These are phyloP conservation scores for Chaetogeoica ovagalla DNA, from an alignment of 2,888 invertebrate species.

Conservation along the genomic window DNA sequence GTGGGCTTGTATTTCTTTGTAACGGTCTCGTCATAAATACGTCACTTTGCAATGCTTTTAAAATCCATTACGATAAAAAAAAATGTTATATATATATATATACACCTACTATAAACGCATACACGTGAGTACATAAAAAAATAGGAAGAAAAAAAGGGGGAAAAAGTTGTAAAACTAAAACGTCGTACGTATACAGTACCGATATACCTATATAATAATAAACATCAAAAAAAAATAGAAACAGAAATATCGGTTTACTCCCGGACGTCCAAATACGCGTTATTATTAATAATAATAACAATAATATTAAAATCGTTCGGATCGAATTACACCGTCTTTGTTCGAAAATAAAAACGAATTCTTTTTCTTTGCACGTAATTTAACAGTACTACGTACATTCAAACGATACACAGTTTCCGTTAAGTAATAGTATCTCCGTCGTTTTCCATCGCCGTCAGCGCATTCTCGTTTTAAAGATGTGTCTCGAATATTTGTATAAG, in stretches of 20 bases:
- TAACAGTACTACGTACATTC: too few species aligned
- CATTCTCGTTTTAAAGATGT: too few species aligned
- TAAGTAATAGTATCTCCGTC: too few species aligned
- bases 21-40: slow-evolving; percentile 29
- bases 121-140: not conserved
- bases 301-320: not conserved
- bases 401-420: too few species aligned
- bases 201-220: too few species aligned
- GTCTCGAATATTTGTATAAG: too few species aligned
- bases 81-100: too few species aligned
- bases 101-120: not conserved
- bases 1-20: not conserved
- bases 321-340: slow-evolving; percentile 6
- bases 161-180: not conserved
- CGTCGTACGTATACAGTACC: not conserved
- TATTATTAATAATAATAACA: not conserved
- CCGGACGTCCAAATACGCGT: not conserved
- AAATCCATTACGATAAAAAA: slow-evolving; percentile 38
- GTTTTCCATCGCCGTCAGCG: too few species aligned
- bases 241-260: not conserved
- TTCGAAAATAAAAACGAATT: not conserved
- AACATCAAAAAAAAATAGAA: not conserved
- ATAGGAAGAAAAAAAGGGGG: too few species aligned
- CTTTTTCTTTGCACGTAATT: too few species aligned
- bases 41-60: slow-evolving; percentile 27